Percentiles rank a stretch among this genome's conserved stretches.
phyloP scores from a whole-genome alignment of 2,797 vertebrate genomes.

The Pangasius krempfi region DNA sequence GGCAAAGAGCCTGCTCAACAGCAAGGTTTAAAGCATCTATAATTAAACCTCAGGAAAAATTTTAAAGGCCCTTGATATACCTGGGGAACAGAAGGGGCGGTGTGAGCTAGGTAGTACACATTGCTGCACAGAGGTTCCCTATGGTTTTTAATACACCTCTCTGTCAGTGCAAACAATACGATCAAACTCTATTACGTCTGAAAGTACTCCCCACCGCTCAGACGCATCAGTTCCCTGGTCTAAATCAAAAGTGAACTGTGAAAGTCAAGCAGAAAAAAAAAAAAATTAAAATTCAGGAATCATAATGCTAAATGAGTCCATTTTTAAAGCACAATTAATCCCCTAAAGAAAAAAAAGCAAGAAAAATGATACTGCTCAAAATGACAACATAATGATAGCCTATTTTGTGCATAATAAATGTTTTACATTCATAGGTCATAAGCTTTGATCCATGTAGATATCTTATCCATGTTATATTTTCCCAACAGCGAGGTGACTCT shows the following conservation, averaged over 20 bases:
- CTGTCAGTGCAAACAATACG: constrained; percentile 51
- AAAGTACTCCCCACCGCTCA: constrained; percentile 35
- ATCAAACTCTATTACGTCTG: constrained; percentile 43
- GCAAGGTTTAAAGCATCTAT: constrained; percentile 66
- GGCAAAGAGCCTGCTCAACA: constrained; percentile 61
- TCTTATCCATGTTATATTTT: constrained; percentile 37
- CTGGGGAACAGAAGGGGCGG: constrained; percentile 63
- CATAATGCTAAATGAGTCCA: not conserved
- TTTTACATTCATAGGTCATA: constrained; percentile 8
- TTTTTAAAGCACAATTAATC: not conserved
- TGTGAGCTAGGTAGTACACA: constrained; percentile 52
- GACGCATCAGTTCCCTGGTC: not conserved
- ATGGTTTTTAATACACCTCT: constrained; percentile 63
- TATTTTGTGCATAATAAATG: constrained; percentile 26
- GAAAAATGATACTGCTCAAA: constrained; percentile 18
- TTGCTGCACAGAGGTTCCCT: constrained; percentile 61
- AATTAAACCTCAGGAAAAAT: constrained; percentile 66
- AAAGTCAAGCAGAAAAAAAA: not conserved
- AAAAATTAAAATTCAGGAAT: not conserved
- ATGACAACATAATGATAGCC: constrained; percentile 7
- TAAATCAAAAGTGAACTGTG: constrained; percentile 11
- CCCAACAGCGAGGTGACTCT: constrained; percentile 32
- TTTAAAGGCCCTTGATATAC: constrained; percentile 60
- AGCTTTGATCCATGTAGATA: constrained; percentile 25
- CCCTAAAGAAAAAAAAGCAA: not conserved